Percentiles rank a stretch among this genome's conserved stretches.
Evolutionary conservation across 2,888 invertebrate species (phyloP).

Genomic region (Diloba caeruleocephala): DNA sequence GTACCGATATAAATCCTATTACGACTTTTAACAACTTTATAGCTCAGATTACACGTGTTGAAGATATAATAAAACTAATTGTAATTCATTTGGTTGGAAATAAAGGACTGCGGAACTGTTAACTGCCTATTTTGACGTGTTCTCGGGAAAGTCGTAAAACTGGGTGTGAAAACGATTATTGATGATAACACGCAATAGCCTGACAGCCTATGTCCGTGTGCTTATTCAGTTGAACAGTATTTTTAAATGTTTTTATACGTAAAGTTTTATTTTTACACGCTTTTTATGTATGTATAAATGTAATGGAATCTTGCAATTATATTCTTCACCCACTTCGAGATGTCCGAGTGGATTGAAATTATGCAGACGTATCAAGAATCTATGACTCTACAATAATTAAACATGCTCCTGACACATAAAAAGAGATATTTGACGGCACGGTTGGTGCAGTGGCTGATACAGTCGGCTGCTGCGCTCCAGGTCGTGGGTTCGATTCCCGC

Average conservation of each 20-base stretch:
- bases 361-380: too few species aligned
- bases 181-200: conserved; percentile 15
- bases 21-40: conserved; percentile 33
- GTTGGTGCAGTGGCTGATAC: too few species aligned
- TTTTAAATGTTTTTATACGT: conserved; percentile 1
- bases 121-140: conserved; percentile 18
- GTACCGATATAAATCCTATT: conserved; percentile 4
- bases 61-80: conserved; percentile 47
- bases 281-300: too few species aligned
- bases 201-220: conserved; percentile 24
- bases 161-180: conserved; percentile 33
- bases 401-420: too few species aligned
- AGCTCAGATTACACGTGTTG: conserved; percentile 34
- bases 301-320: too few species aligned
- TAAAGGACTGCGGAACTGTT: conserved; percentile 25
- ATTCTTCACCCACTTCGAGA: too few species aligned
- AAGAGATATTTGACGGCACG: too few species aligned
- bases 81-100: conserved; percentile 26
- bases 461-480: too few species aligned
- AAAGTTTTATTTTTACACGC: too few species aligned
- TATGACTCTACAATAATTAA: too few species aligned
- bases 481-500: too few species aligned
- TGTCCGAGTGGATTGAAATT: too few species aligned
- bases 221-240: neutral
- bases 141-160: conserved; percentile 42